These are phyloP conservation scores for Enteromius treurensis DNA, from an alignment of 2,797 vertebrate species.

Conservation along the genomic window DNA sequence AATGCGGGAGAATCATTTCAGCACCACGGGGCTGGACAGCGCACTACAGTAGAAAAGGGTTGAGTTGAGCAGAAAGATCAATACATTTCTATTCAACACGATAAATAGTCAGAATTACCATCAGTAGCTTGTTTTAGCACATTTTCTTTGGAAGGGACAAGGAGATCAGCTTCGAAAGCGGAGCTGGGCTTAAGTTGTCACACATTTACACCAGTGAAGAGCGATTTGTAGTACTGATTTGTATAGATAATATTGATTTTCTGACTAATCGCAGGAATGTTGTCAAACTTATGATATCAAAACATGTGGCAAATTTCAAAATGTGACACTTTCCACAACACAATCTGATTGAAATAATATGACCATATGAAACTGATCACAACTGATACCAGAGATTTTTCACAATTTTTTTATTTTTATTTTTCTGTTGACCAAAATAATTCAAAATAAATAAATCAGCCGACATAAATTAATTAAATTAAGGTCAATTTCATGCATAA, in stretches of 20 bases:
- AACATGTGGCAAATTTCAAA: neutral
- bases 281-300: neutral
- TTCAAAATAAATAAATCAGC: constrained; percentile 63
- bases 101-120: neutral
- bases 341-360: neutral
- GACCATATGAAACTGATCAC: neutral
- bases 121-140: neutral
- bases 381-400: constrained; percentile 54
- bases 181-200: neutral
- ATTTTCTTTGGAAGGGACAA: neutral
- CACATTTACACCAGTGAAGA: neutral
- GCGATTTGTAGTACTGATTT: too few relatives aligned
- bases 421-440: constrained; percentile 67
- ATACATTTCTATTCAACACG: constrained; percentile 21
- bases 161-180: neutral
- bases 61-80: neutral
- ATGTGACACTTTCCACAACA: too few relatives aligned
- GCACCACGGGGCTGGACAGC: constrained; percentile 45
- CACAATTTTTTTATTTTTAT: constrained; percentile 68
- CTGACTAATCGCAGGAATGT: neutral
- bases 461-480: constrained; percentile 65
- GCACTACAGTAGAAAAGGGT: neutral
- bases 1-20: constrained; percentile 35
- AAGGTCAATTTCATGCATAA: constrained; percentile 70
- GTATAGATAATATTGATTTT: neutral